Percentiles rank a stretch among this genome's conserved stretches.
phyloP scores from a whole-genome alignment of 2,888 invertebrate species.

The Pseudoips prasinana region DNA sequence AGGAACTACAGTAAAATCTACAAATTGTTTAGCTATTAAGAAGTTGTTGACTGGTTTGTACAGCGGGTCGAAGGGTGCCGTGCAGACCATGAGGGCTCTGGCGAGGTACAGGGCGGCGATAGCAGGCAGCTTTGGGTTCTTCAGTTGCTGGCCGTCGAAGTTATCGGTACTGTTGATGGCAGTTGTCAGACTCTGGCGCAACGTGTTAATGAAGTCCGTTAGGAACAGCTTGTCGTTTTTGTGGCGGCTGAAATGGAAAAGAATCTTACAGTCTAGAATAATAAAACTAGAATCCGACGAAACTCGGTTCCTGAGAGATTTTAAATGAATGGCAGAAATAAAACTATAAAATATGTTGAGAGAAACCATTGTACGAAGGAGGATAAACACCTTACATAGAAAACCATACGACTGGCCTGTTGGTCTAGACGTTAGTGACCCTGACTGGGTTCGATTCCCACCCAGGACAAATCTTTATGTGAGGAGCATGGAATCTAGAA shows the following conservation, averaged over 20 bases:
- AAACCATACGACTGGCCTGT: too few relatives aligned
- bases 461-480: too few relatives aligned
- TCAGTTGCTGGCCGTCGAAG: slow-evolving; percentile 33
- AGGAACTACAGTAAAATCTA: slow-evolving; percentile 91
- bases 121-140: slow-evolving; percentile 78
- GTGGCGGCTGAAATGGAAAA: slow-evolving; percentile 57
- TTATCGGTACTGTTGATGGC: slow-evolving; percentile 42
- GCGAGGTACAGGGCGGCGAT: slow-evolving; percentile 87
- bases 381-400: too few relatives aligned
- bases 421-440: too few relatives aligned
- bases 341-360: too few relatives aligned
- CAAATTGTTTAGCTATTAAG: slow-evolving; percentile 88
- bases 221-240: slow-evolving; percentile 86
- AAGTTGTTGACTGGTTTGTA: slow-evolving; percentile 90
- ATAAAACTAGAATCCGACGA: too few relatives aligned
- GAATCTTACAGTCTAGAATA: background rate
- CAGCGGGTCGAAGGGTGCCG: slow-evolving; percentile 88
- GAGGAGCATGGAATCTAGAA: too few relatives aligned
- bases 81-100: slow-evolving; percentile 85
- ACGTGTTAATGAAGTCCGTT: slow-evolving; percentile 84
- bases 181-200: slow-evolving; percentile 83
- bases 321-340: too few relatives aligned
- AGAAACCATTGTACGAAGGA: too few relatives aligned
- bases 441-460: too few relatives aligned
- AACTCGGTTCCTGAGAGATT: too few relatives aligned